Conservation (phyloP, 2,113 vertebrate genomes). For the Pteropus alecto region DNA sequence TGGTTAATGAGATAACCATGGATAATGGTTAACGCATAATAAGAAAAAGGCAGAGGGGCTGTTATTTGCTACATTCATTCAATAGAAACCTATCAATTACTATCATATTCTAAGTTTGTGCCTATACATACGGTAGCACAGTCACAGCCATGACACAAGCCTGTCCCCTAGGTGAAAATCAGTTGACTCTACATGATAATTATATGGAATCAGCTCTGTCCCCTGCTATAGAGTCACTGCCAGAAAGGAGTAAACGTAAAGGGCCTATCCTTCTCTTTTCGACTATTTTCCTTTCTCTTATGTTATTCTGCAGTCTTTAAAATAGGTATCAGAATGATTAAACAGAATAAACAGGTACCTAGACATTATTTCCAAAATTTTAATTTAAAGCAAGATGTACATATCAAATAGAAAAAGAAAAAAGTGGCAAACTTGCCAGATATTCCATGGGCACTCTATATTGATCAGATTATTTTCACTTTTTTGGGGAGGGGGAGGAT, state of each 20-base stretch:
- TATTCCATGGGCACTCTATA: background rate
- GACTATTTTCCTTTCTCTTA: background rate
- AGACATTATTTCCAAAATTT: background rate
- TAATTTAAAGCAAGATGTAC: background rate
- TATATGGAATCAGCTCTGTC: background rate
- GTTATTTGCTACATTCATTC: too few relatives aligned
- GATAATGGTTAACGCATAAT: too few relatives aligned
- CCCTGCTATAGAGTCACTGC: background rate
- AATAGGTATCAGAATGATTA: background rate
- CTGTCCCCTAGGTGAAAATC: background rate
- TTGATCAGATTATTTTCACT: background rate
- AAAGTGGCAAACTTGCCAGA: background rate
- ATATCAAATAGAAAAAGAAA: background rate
- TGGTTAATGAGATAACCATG: too few relatives aligned
- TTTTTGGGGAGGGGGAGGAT: background rate
- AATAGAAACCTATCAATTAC: background rate
- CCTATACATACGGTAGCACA: background rate
- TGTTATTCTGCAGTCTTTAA: background rate
- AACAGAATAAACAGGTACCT: background rate
- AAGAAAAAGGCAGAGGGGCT: too few relatives aligned
- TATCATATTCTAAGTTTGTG: background rate
- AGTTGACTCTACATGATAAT: background rate
- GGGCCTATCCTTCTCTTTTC: accelerated
- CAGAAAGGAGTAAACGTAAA: background rate
- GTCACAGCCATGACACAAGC: background rate